phyloP scores from a whole-genome alignment of 2,797 vertebrate genomes.

The Perdix hodgsoniae region DNA sequence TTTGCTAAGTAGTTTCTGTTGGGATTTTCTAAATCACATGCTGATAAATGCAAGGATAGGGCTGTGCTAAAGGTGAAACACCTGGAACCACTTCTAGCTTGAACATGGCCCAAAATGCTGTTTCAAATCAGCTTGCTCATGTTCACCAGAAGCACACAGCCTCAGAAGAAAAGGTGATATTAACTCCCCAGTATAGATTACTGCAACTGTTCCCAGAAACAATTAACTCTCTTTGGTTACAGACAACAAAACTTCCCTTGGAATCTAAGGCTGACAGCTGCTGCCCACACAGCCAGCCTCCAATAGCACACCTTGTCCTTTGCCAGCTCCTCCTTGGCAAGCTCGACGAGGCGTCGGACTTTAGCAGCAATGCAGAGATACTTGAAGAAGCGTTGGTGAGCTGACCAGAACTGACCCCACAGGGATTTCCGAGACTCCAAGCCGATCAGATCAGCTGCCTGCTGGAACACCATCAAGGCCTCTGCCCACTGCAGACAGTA shows the following conservation, averaged over 20 bases:
- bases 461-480: slow-evolving; percentile 91
- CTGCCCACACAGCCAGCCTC: not conserved
- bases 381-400: slow-evolving; percentile 99
- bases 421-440: slow-evolving; percentile 94
- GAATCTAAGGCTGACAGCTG: not conserved
- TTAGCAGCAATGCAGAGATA: slow-evolving; percentile 98
- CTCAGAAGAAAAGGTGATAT: fast-evolving
- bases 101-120: not conserved
- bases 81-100: not conserved
- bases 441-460: slow-evolving; percentile 90
- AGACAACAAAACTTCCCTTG: not conserved
- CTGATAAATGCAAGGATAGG: not conserved
- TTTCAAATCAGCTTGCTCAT: not conserved
- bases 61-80: not conserved
- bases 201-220: not conserved
- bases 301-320: slow-evolving; percentile 88
- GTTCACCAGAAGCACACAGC: not conserved
- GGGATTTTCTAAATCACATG: not conserved
- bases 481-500: slow-evolving; percentile 89
- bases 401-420: slow-evolving; percentile 99
- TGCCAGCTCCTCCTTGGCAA: slow-evolving; percentile 90
- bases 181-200: not conserved
- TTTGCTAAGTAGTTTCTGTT: not conserved
- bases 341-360: slow-evolving; percentile 92
- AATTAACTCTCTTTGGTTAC: not conserved